Evolutionary conservation across 30 jellyfish, hydroid and myxozoan genomes (phyloP).

Genomic region (Chrysaora quinquecirrha): DNA sequence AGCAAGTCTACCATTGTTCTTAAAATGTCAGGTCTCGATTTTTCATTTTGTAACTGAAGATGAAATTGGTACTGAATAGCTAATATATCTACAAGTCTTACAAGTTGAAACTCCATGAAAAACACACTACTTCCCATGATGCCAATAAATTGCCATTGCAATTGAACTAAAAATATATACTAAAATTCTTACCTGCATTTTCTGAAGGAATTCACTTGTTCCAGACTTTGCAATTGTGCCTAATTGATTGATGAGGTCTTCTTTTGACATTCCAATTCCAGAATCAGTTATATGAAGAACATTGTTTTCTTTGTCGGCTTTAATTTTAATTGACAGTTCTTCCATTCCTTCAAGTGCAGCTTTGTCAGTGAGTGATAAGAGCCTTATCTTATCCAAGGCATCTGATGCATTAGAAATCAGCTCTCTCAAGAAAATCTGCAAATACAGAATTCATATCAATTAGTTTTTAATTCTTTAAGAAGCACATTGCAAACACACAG

Average conservation of each 20-base stretch:
- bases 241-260: constrained; percentile 93
- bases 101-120: too few species aligned
- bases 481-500: too few species aligned
- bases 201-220: constrained; percentile 95
- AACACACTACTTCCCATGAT: too few species aligned
- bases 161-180: too few species aligned
- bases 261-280: constrained; percentile 99
- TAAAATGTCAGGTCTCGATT: too few species aligned
- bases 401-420: constrained; percentile 98
- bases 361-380: constrained; percentile 86
- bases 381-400: constrained; percentile 96
- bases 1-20: too few species aligned
- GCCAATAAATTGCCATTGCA: too few species aligned
- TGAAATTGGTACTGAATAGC: too few species aligned
- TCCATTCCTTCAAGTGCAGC: constrained; percentile 89
- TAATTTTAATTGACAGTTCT: constrained; percentile 86
- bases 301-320: constrained; percentile 91
- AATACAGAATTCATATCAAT: neutral
- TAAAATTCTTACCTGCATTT: constrained; percentile 84
- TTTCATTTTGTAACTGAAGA: too few species aligned
- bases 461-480: too few species aligned
- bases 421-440: constrained; percentile 98
- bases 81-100: too few species aligned
- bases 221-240: constrained; percentile 99
- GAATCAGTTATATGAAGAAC: constrained; percentile 94